Conservation (phyloP, 2,113 vertebrate species). For the Gymnorhina tibicen region DNA sequence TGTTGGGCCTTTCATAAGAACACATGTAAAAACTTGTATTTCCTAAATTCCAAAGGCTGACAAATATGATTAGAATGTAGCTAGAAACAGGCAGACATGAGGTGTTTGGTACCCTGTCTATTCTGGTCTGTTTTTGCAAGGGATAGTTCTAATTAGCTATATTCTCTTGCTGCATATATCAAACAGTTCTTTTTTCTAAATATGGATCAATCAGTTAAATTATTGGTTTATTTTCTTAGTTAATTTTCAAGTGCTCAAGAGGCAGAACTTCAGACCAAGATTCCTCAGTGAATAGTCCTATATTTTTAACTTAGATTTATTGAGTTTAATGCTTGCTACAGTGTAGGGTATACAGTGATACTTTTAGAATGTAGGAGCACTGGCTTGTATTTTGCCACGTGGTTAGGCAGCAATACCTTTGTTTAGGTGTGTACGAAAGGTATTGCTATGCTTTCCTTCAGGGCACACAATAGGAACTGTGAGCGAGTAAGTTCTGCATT, state of each 20-base stretch:
- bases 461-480: not conserved
- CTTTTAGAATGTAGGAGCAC: not conserved
- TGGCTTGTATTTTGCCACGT: not conserved
- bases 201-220: not conserved
- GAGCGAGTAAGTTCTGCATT: not conserved
- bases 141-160: not conserved
- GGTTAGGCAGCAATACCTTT: not conserved
- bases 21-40: not conserved
- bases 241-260: not conserved
- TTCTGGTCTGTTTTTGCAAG: not conserved
- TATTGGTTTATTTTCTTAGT: not conserved
- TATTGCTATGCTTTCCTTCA: not conserved
- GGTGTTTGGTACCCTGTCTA: not conserved
- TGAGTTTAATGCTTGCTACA: not conserved
- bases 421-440: not conserved
- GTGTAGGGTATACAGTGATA: accelerated
- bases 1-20: not conserved
- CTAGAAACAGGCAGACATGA: not conserved
- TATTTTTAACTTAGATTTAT: not conserved
- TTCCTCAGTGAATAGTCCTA: not conserved
- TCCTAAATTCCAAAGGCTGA: not conserved
- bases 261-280: not conserved
- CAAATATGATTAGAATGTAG: not conserved
- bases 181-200: not conserved
- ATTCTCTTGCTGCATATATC: not conserved